phyloP scores from a whole-genome alignment of 2,888 invertebrate genomes.

The Cataglyphis rosenhaueri region DNA sequence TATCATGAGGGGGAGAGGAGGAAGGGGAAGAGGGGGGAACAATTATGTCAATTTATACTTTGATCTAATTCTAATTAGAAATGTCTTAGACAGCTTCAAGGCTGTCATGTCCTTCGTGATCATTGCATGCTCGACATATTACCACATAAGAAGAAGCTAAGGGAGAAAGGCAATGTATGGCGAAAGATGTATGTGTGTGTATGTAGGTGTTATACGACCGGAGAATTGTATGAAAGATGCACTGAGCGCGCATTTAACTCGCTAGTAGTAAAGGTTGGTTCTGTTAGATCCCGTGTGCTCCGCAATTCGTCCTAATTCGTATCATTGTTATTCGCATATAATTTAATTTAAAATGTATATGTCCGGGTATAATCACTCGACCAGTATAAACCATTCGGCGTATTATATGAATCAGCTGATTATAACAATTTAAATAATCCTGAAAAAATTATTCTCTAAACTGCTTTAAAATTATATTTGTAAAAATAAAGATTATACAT shows the following conservation, averaged over 20 bases:
- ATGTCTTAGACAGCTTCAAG: constrained; percentile 34
- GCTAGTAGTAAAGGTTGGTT: constrained; percentile 38
- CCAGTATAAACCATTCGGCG: neutral
- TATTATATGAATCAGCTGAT: constrained; percentile 8
- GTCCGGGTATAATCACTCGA: neutral
- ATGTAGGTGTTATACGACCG: neutral
- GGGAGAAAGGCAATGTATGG: constrained; percentile 45
- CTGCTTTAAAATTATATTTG: neutral
- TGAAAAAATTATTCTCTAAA: neutral
- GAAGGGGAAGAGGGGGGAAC: neutral
- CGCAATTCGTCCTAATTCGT: constrained; percentile 48
- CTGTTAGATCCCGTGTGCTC: constrained; percentile 29
- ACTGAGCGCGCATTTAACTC: constrained; percentile 46
- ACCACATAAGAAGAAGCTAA: constrained; percentile 28
- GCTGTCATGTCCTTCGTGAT: constrained; percentile 54
- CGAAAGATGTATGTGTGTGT: constrained; percentile 6
- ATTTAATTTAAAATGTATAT: constrained; percentile 5
- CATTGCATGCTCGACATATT: constrained; percentile 53
- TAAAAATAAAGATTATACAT: neutral
- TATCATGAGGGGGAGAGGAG: neutral
- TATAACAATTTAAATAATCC: neutral
- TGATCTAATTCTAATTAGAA: constrained; percentile 51
- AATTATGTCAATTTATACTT: constrained; percentile 39
- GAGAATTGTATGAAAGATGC: constrained; percentile 46
- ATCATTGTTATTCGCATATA: constrained; percentile 37